Evolutionary conservation across 2,113 vertebrate genomes (phyloP).

Genomic region (Ciconia stormi): DNA sequence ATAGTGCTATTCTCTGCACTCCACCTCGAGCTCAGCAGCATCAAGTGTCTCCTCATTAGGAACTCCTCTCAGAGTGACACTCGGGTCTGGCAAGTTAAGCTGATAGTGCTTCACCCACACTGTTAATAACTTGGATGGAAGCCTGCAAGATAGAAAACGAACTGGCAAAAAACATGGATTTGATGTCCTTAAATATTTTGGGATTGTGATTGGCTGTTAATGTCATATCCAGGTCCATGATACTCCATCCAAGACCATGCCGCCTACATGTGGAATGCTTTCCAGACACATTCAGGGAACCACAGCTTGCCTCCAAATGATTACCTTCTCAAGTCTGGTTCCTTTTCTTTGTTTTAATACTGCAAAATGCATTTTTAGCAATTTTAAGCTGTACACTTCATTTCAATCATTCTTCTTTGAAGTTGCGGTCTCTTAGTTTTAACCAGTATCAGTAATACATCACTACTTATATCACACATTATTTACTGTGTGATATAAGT

Average conservation of each 20-base stretch:
- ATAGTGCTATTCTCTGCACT: background rate
- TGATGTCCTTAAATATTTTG: background rate
- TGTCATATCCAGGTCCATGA: background rate
- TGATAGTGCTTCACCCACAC: background rate
- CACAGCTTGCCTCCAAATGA: background rate
- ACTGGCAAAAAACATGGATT: background rate
- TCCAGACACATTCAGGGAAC: background rate
- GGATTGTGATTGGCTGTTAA: background rate
- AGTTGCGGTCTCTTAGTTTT: background rate
- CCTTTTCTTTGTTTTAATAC: background rate
- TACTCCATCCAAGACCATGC: background rate
- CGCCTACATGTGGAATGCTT: fast-evolving
- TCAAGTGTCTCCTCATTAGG: background rate
- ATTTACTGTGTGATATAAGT: background rate
- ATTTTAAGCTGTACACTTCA: background rate
- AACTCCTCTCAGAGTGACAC: background rate
- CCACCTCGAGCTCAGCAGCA: background rate
- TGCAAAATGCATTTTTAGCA: background rate
- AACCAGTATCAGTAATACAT: background rate
- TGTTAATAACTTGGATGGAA: background rate
- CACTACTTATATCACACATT: background rate
- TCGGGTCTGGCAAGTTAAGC: background rate
- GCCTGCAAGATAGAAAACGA: background rate
- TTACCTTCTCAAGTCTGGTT: background rate
- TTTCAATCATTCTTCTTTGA: background rate